Evolutionary conservation across 2,797 vertebrate species (phyloP).

Genomic region (Prunella strophiata): DNA sequence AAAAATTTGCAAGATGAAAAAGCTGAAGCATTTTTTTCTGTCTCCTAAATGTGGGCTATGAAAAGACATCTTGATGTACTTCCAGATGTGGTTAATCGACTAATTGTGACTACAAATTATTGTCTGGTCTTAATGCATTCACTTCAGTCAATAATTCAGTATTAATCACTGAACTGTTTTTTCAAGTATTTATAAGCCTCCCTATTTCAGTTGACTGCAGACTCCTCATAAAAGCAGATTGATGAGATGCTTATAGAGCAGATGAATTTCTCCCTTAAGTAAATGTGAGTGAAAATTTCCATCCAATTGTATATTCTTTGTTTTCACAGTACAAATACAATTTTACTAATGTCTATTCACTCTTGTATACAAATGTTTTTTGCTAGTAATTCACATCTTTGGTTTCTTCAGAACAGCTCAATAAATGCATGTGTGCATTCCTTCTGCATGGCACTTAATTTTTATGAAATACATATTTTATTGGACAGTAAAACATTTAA

Average conservation of each 20-base stretch:
- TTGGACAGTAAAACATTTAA: constrained; percentile 58
- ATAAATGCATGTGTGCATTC: constrained; percentile 3
- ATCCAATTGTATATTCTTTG: not conserved
- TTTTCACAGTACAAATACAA: not conserved
- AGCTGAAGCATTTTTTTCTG: not conserved
- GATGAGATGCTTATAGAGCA: not conserved
- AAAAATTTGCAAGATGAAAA: not conserved
- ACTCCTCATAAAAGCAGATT: not conserved
- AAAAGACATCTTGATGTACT: not conserved
- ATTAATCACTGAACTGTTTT: constrained; percentile 3
- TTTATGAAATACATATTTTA: constrained; percentile 60
- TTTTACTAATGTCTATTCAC: not conserved
- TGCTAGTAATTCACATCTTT: not conserved
- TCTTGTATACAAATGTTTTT: not conserved
- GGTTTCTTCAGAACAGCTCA: not conserved
- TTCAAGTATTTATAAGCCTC: not conserved
- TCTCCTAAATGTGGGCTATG: not conserved
- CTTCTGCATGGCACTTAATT: constrained; percentile 34
- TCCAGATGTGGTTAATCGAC: constrained; percentile 1
- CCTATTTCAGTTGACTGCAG: not conserved
- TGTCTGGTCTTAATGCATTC: not conserved
- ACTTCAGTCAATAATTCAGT: constrained; percentile 23
- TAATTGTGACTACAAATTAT: constrained; percentile 24
- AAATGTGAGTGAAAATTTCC: not conserved
- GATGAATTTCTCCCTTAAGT: not conserved